Conservation (phyloP, 1,140 invertebrate species). For the Sinella curviseta region DNA sequence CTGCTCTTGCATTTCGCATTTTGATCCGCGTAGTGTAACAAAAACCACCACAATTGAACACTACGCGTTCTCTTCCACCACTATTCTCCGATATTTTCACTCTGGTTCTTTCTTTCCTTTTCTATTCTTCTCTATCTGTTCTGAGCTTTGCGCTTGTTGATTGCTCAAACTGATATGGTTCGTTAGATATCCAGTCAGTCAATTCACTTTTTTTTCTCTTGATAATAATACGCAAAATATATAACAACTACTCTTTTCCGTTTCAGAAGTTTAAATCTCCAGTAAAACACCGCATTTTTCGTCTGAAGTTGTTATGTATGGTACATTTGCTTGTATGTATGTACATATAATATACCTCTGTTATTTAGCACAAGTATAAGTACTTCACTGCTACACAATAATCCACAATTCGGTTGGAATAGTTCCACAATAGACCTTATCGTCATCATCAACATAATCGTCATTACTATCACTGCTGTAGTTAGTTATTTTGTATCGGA, state of each 20-base stretch:
- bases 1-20: no score
- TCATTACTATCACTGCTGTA: no score
- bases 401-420: neutral
- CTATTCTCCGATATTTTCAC: neutral
- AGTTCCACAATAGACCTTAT: neutral
- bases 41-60: no score
- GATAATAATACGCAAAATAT: neutral
- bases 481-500: no score
- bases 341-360: neutral
- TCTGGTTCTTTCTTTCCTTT: no score
- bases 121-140: no score
- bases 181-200: neutral
- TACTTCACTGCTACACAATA: neutral
- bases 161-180: slow-evolving; percentile 18
- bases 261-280: neutral
- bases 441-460: no score
- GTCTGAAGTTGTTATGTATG: no score
- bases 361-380: neutral
- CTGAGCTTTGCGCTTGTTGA: slow-evolving; percentile 16
- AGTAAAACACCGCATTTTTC: no score
- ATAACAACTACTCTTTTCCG: neutral
- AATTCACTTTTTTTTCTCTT: neutral
- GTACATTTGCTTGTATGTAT: neutral
- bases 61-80: no score
- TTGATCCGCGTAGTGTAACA: no score